These are phyloP conservation scores for Cantharis lateralis DNA, from an alignment of 2,888 invertebrate genomes.

Conservation along the genomic window DNA sequence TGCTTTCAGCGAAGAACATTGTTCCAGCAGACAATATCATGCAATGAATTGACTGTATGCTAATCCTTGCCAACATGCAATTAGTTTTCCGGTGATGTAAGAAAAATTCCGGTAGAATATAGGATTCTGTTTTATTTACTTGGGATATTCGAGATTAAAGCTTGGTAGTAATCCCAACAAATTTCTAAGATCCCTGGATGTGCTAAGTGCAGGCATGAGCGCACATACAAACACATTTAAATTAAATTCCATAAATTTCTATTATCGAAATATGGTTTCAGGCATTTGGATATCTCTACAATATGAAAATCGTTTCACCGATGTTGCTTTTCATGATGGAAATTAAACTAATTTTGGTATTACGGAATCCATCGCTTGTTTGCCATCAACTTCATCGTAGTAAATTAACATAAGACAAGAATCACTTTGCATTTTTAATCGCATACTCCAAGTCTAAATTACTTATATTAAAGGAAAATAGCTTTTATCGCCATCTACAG, in stretches of 20 bases:
- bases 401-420: not conserved
- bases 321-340: not conserved
- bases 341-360: not conserved
- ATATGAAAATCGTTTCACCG: not conserved
- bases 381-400: not conserved
- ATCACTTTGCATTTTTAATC: not conserved
- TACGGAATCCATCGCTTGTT: not conserved
- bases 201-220: not conserved
- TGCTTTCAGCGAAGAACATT: not conserved
- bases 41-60: not conserved
- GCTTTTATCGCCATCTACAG: not conserved
- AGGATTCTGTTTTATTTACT: not conserved
- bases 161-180: not conserved
- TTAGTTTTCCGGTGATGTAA: not conserved
- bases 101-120: not conserved
- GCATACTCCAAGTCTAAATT: not conserved
- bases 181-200: not conserved
- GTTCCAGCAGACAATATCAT: not conserved
- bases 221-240: not conserved
- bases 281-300: not conserved
- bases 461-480: not conserved
- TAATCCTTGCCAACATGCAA: not conserved
- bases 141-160: not conserved
- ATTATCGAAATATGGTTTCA: not conserved
- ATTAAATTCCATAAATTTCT: constrained; percentile 2